Evolutionary conservation across 2,797 vertebrate genomes (phyloP).

Genomic region (Muscicapa striata): DNA sequence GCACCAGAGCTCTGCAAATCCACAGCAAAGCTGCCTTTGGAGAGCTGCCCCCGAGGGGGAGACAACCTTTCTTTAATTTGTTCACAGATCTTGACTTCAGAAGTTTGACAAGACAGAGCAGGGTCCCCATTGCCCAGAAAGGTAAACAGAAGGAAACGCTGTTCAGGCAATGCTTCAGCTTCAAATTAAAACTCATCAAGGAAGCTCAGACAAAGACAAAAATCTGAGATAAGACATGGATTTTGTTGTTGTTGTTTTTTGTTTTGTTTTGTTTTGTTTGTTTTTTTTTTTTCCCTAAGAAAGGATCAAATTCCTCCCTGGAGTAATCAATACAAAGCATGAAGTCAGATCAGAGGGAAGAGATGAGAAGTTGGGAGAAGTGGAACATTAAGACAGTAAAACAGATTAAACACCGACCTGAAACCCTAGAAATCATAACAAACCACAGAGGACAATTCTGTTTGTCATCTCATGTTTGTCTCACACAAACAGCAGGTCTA

Average conservation of each 20-base stretch:
- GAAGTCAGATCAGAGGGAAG: conserved; percentile 44
- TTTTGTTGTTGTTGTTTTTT: background rate
- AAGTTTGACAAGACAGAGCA: background rate
- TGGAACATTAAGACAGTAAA: background rate
- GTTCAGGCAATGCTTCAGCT: background rate
- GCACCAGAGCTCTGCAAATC: background rate
- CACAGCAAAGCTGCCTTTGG: background rate
- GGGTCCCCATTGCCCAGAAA: background rate
- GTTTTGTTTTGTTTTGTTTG: background rate
- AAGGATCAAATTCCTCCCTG: conserved; percentile 42
- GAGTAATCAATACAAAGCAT: conserved; percentile 31
- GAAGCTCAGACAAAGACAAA: conserved; percentile 23
- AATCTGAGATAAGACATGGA: conserved; percentile 6
- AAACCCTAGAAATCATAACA: background rate
- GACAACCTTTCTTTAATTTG: background rate
- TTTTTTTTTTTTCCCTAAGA: background rate
- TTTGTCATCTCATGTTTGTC: background rate
- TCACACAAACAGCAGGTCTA: background rate
- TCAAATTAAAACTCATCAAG: conserved; percentile 48
- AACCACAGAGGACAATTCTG: background rate
- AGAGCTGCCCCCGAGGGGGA: background rate
- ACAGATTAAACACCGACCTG: background rate
- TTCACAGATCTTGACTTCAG: background rate
- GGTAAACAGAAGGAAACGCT: conserved; percentile 15
- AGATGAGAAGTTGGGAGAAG: conserved; percentile 11